These are phyloP conservation scores for Scopus umbretta DNA, from an alignment of 2,113 vertebrate species.

Conservation along the genomic window DNA sequence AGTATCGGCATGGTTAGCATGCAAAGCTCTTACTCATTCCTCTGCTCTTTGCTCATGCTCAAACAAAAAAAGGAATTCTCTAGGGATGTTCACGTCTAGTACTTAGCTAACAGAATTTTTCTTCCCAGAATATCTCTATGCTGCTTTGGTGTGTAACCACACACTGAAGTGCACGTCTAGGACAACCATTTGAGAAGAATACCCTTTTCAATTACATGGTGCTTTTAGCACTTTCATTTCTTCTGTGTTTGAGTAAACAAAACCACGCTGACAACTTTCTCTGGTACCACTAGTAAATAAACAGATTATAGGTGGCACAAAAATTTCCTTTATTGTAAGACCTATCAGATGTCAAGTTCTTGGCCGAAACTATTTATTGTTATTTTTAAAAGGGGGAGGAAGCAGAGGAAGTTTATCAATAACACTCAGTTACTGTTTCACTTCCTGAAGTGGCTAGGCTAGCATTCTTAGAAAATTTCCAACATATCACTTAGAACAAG, in stretches of 20 bases:
- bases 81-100: not conserved
- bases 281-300: not conserved
- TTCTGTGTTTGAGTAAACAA: not conserved
- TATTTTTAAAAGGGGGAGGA: not conserved
- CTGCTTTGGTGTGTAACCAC: not conserved
- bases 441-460: not conserved
- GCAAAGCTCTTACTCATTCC: not conserved
- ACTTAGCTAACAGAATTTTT: not conserved
- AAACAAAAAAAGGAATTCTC: not conserved
- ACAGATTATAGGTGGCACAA: not conserved
- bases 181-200: not conserved
- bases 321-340: not conserved
- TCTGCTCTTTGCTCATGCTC: not conserved
- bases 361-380: not conserved
- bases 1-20: not conserved
- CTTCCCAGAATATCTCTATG: not conserved
- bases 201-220: not conserved
- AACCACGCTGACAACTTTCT: not conserved
- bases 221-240: not conserved
- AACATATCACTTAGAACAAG: not conserved
- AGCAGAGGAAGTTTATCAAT: not conserved
- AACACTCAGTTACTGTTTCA: not conserved
- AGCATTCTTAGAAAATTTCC: not conserved
- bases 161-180: not conserved
- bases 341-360: not conserved